Percentiles rank a stretch among this genome's conserved stretches.
phyloP scores from a whole-genome alignment of 2,888 invertebrate genomes.

The Pachycephus smyrnensis region DNA sequence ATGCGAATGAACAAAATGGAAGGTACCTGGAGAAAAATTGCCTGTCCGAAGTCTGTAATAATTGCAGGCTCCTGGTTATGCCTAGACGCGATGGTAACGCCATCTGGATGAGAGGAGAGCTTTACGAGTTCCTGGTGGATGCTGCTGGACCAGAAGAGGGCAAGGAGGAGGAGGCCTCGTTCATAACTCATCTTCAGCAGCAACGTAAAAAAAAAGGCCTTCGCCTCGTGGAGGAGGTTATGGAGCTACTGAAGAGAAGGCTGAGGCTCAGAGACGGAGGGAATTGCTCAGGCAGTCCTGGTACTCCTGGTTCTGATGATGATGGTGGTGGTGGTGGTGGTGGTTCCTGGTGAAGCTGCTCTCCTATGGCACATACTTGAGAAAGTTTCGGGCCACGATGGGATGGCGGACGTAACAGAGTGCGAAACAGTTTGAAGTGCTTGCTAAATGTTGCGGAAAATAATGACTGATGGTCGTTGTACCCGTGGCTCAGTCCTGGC shows the following conservation, averaged over 20 bases:
- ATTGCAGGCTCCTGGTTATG: not conserved
- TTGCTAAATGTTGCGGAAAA: slow-evolving; percentile 66
- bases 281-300: not conserved
- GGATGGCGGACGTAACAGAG: slow-evolving; percentile 49
- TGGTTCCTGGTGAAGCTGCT: not conserved
- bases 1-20: not conserved
- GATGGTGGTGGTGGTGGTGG: not conserved
- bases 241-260: not conserved
- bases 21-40: not conserved
- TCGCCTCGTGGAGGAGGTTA: not conserved
- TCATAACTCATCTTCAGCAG: slow-evolving; percentile 58
- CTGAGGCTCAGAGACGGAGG: not conserved
- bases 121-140: slow-evolving; percentile 9
- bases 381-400: slow-evolving; percentile 53
- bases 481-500: slow-evolving; percentile 24
- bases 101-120: not conserved
- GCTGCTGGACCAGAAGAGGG: slow-evolving; percentile 28
- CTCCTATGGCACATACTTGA: slow-evolving; percentile 62
- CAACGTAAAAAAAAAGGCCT: slow-evolving; percentile 37
- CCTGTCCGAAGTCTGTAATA: not conserved
- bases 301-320: not conserved
- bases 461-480: slow-evolving; percentile 64
- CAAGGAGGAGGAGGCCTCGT: slow-evolving; percentile 29
- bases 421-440: slow-evolving; percentile 64
- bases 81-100: not conserved